Evolutionary conservation across 2,888 invertebrate genomes (phyloP).

Genomic region (Scaptomyza parva): DNA sequence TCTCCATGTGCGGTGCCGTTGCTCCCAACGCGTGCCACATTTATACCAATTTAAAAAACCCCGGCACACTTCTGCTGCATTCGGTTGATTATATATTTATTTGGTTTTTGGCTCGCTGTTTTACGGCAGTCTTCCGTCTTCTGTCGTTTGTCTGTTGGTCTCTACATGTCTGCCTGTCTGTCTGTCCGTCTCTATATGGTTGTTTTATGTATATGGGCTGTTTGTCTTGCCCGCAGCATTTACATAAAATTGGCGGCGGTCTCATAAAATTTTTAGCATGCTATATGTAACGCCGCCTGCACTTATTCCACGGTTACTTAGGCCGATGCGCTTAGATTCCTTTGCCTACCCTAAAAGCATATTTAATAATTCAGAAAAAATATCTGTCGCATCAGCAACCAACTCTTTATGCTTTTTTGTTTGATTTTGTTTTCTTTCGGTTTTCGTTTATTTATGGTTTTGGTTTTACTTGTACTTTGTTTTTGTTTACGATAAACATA

Average conservation of each 20-base stretch:
- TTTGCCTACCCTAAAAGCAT: constrained; percentile 66
- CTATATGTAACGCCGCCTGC: constrained; percentile 35
- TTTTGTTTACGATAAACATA: constrained; percentile 18
- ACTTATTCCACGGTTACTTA: constrained; percentile 48
- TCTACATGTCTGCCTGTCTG: constrained; percentile 1
- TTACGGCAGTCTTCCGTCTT: constrained; percentile 28
- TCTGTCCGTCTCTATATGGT: constrained; percentile 4
- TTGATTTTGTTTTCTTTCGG: constrained; percentile 6
- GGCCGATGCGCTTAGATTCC: constrained; percentile 13
- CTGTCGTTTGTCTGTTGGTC: not conserved
- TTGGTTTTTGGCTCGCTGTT: constrained; percentile 65
- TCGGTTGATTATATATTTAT: constrained; percentile 77
- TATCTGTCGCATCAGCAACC: constrained; percentile 51
- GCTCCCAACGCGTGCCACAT: constrained; percentile 66
- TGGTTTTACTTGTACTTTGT: not conserved
- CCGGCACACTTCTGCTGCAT: constrained; percentile 64
- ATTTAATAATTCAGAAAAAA: constrained; percentile 69
- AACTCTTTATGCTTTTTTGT: constrained; percentile 52
- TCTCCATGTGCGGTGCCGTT: constrained; percentile 18
- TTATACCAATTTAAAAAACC: constrained; percentile 73
- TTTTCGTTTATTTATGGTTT: not conserved
- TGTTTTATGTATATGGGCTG: constrained; percentile 54
- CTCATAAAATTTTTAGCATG: constrained; percentile 74
- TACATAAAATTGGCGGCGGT: constrained; percentile 71
- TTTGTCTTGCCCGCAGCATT: constrained; percentile 66